Base-by-base conservation (phyloP, 2,113 vertebrate genomes). In the Gasterosteus aculeatus region DNA sequence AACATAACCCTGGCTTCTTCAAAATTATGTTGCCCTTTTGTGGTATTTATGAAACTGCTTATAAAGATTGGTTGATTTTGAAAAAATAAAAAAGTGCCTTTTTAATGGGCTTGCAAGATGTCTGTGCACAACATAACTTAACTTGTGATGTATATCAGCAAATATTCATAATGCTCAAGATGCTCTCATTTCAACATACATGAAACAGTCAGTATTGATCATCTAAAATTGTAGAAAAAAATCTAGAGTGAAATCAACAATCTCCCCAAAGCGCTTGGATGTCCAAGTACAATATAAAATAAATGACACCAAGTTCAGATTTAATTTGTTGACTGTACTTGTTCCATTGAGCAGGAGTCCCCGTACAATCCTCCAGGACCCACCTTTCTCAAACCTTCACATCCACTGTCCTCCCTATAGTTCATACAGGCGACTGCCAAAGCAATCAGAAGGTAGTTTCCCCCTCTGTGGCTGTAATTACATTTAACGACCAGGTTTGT, bases 401-500 rank as follows among this genome's bases (percentile, higher is more conserved):
- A 18, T 44, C 38, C 79, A 54, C 38, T 56, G 41, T 62, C 44
- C 39, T 68, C 16, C 60, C 16, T 60, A 29, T n/a, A 63, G 56
- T 85, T 90, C 81, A 72, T 80, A 57, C 68, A 76, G 75, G 57
- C 82, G 87, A 72, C 81, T 85, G 66, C 59, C 76, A 49, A 56
- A 67, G 58, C 80, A 84, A 75, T 72, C 80, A 78, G 47, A 64
- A 69, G 59, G 53, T 77, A 77, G 51, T 78, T 87, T 80, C 72
- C 12, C n/a, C 5, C 47, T n/a, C 75, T 82, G 69, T 83, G 78
- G 15, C 84, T 83, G 66, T 89, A 88, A 92, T 92, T 76, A 63
- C 62, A 75, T 71, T 74, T 90, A 93, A 92, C 18, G 15, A 89
- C 60, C 69, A 77, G 15, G 64, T 91, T 69, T 84, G 81, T 61